Evolutionary conservation across 2,888 invertebrate species (phyloP).

Genomic region (Netelia melanura): DNA sequence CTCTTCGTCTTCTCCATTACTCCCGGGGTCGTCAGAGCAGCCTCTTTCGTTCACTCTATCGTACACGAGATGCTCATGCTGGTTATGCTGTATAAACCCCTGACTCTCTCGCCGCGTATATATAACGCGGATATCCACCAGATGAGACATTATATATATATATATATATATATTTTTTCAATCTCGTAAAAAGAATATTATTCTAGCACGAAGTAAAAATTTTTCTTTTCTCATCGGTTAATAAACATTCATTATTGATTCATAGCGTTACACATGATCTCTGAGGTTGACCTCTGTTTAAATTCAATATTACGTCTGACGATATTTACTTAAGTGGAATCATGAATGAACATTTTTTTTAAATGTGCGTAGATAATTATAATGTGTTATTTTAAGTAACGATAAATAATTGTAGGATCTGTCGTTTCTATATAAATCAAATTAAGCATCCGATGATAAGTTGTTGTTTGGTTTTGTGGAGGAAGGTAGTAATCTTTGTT

Average conservation of each 20-base stretch:
- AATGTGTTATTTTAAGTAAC: no score
- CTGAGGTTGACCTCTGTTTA: no score
- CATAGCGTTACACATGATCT: neutral
- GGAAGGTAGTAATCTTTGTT: no score
- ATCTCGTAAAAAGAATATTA: neutral
- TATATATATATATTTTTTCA: neutral
- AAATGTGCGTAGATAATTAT: no score
- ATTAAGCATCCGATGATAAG: no score
- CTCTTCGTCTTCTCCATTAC: constrained; percentile 65
- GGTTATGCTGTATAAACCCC: constrained; percentile 43
- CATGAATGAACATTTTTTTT: no score
- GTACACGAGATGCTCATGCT: constrained; percentile 56
- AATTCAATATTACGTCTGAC: no score
- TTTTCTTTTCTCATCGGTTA: constrained; percentile 8
- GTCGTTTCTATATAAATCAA: no score
- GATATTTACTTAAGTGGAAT: no score
- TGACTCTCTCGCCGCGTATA: constrained; percentile 25
- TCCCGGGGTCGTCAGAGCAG: constrained; percentile 48
- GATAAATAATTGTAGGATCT: no score
- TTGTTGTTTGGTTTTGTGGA: no score
- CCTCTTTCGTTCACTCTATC: constrained; percentile 68
- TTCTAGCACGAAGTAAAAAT: neutral
- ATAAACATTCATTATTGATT: constrained; percentile 31
- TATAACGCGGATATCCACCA: constrained; percentile 5
- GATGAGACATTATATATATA: constrained; percentile 2